Evolutionary conservation across 2,797 vertebrate genomes (phyloP).

Genomic region (Amblyraja radiata): DNA sequence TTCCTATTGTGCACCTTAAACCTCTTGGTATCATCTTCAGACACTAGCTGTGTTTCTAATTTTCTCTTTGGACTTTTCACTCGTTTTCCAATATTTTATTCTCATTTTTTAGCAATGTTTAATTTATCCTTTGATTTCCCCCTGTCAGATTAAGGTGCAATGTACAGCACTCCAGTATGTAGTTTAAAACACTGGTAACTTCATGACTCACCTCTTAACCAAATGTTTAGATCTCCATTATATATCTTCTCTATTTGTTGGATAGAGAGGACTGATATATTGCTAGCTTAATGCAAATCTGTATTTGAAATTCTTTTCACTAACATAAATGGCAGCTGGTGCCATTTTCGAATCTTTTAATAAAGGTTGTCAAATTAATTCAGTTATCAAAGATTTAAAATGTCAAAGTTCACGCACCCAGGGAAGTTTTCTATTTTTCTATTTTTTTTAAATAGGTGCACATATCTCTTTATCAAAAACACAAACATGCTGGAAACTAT

Average conservation of each 20-base stretch:
- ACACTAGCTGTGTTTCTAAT: not conserved
- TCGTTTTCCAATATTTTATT: not conserved
- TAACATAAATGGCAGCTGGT: not conserved
- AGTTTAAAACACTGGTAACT: not conserved
- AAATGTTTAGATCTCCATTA: not conserved
- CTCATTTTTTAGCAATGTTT: not conserved
- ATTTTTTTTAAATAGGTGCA: no score
- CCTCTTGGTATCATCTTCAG: not conserved
- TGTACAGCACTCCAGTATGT: not conserved
- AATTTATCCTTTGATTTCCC: not conserved
- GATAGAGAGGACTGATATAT: not conserved
- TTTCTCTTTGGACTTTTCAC: not conserved
- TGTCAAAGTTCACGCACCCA: no score
- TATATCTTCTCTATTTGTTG: not conserved
- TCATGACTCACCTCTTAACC: not conserved
- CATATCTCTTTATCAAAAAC: no score
- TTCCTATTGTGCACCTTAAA: not conserved
- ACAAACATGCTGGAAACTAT: no score
- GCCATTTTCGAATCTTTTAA: not conserved
- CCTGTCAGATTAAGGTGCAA: not conserved
- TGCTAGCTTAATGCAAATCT: not conserved
- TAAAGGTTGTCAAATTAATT: not conserved
- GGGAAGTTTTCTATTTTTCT: no score
- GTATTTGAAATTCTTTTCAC: not conserved
- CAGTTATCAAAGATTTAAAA: not conserved